Evolutionary conservation across 1,140 invertebrate species (phyloP).

Genomic region (Apis mellifera): Amel_HAv3.1 CM009944.2:7603001-7603500

Average conservation of each 20-base stretch:
- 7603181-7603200: conserved; percentile 48
- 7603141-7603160: conserved; percentile 64
- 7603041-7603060: neutral
- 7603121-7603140: conserved; percentile 49
- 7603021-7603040: neutral
- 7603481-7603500: conserved; percentile 50
- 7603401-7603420: conserved; percentile 15
- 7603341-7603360: conserved; percentile 43
- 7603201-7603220: conserved; percentile 40
- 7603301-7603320: neutral
- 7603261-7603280: conserved; percentile 19
- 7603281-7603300: conserved; percentile 31
- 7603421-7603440: conserved; percentile 12
- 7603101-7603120: conserved; percentile 29
- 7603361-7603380: conserved; percentile 17
- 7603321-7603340: neutral
- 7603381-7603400: conserved; percentile 9
- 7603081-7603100: neutral
- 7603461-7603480: conserved; percentile 8
- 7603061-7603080: neutral
- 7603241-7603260: conserved; percentile 35
- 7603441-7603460: neutral
- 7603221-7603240: conserved; percentile 21
- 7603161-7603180: conserved; percentile 42
- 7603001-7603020: neutral